Percentiles rank a stretch among this genome's conserved stretches.
Conservation (phyloP, 2,888 invertebrate genomes). For the Himalopsyche kuldschensis region DNA sequence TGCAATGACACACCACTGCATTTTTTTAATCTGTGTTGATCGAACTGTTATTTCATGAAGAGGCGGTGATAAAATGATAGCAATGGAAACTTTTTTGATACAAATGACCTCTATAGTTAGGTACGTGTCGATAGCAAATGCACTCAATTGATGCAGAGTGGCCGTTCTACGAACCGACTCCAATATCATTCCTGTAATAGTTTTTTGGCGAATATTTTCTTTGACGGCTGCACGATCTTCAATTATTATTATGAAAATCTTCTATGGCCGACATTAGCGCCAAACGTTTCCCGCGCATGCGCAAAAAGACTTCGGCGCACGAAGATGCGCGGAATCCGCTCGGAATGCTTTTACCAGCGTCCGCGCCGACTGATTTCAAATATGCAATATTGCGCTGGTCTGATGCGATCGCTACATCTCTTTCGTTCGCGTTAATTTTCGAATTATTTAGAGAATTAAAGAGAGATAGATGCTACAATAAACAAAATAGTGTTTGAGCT, state of each 20-base stretch:
- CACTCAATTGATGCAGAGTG: background rate
- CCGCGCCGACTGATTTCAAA: conserved; percentile 7
- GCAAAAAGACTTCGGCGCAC: conserved; percentile 17
- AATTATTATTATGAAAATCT: conserved; percentile 19
- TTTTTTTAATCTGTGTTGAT: no score
- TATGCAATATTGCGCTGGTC: background rate
- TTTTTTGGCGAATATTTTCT: background rate
- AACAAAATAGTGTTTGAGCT: background rate
- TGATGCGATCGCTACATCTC: conserved; percentile 3
- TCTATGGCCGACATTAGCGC: conserved; percentile 18
- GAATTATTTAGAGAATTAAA: background rate
- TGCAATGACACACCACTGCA: no score
- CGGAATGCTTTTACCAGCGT: conserved; percentile 28
- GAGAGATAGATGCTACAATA: background rate
- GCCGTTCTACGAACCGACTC: background rate
- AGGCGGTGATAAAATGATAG: no score
- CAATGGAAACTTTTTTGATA: no score
- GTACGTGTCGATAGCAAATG: background rate
- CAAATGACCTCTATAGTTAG: background rate
- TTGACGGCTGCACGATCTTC: conserved; percentile 12
- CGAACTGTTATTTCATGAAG: no score
- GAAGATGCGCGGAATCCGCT: conserved; percentile 14
- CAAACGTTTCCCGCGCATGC: conserved; percentile 15
- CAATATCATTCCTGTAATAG: background rate
- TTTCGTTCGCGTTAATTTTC: background rate